phyloP scores from a whole-genome alignment of 2,888 invertebrate genomes.

The Dolichopus griseipennis region DNA sequence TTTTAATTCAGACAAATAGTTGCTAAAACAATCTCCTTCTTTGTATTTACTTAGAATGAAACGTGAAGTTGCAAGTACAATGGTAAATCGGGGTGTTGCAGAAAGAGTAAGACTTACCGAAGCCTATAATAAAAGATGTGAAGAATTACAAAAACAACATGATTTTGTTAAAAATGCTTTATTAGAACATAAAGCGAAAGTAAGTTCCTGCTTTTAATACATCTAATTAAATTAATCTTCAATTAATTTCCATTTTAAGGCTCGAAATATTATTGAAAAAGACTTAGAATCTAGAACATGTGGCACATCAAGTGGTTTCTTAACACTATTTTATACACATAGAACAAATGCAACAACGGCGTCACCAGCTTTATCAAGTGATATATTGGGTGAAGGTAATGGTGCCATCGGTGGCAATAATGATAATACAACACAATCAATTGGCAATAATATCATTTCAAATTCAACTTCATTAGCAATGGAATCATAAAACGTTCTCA shows the following conservation, averaged over 20 bases:
- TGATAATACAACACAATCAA: conserved; percentile 27
- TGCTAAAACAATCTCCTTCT: too few species aligned
- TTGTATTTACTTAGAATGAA: conserved; percentile 35
- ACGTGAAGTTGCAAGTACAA: conserved; percentile 42
- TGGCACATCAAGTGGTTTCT: conserved; percentile 37
- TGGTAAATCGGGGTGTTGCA: conserved; percentile 82
- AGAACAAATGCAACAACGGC: conserved; percentile 20
- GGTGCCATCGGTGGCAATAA: conserved; percentile 17
- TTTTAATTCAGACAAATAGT: too few species aligned
- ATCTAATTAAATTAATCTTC: neutral
- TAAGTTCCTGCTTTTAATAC: conserved; percentile 29
- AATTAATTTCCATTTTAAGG: conserved; percentile 26
- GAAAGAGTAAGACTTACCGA: conserved; percentile 75
- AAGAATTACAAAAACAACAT: conserved; percentile 68
- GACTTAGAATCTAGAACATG: conserved; percentile 39
- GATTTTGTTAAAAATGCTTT: conserved; percentile 63
- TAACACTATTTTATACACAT: conserved; percentile 36
- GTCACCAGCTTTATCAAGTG: conserved; percentile 16
- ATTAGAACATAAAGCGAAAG: conserved; percentile 58
- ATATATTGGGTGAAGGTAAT: conserved; percentile 13
- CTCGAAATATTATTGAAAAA: conserved; percentile 42
- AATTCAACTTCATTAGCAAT: conserved; percentile 20
- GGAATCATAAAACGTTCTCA: conserved; percentile 21
- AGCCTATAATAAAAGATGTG: conserved; percentile 64
- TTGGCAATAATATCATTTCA: conserved; percentile 17